Base-by-base conservation (phyloP, 1,140 invertebrate species). In the Dendrolimus punctatus region DNA sequence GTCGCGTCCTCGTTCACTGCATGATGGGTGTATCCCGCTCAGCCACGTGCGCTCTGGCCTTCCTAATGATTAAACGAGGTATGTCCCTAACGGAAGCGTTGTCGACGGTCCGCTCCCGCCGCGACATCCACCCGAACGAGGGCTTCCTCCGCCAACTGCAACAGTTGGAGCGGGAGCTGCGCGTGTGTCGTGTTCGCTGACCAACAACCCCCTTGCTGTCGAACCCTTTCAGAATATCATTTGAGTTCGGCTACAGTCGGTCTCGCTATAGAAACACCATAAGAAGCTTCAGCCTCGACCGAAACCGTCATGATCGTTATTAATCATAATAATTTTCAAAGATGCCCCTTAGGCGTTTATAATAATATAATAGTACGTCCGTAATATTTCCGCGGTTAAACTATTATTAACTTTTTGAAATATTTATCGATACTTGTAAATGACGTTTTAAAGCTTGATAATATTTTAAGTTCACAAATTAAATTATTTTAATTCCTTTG, bases 11-110 rank as follows among this genome's bases (percentile, higher is more conserved):
- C 51, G 93, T 96, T 2, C 94, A 96, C 73, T 96, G 94, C 69
- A 85, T 94, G 49, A 91, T 94, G 84, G 95, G 95, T 23, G 91
- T 95, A 53, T 95, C 94, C 2, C 90, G 95, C 2, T 95, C 94
- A 37, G 93, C 93, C 23, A 94, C 94, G 0, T 91, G 94, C 60
- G 93, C 95, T 0, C 82, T 95, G 38, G 94, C 94, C 10, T 96
- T 93, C 75, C 85, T 96, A 39, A 96, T 97, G 93, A 92, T 96
- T 47, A 93, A 93, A 69, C 90, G 91, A 49, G 89, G 91, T 42
- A 94, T 95, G 91, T 88, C 90, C n/a, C 91, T 94, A 1, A 82
- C 89, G 6, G 92, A 95, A 53, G 95, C 95, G 8, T 83, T 96
- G 45, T 87, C 86, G 6, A 88, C 87, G 43, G 90, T 95, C 7